These are phyloP conservation scores for Chymomyza procnemis DNA, from an alignment of 2,888 invertebrate genomes.

Conservation along the genomic window DNA sequence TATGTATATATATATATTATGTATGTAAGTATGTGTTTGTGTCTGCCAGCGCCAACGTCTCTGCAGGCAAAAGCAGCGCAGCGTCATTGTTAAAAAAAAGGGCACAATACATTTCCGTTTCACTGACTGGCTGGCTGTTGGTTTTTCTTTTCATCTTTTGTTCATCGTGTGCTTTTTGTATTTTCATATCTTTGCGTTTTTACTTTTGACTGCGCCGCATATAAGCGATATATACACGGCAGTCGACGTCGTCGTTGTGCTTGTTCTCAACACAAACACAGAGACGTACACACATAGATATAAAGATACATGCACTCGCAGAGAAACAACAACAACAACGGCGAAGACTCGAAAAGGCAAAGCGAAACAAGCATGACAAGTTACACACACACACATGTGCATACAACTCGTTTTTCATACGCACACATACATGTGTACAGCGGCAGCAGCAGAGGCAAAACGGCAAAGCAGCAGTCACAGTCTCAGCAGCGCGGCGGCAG, in stretches of 20 bases:
- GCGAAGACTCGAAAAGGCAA: not conserved
- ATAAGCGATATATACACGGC: not conserved
- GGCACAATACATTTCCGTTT: conserved; percentile 34
- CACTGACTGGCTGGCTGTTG: not conserved
- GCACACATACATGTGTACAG: conserved; percentile 35
- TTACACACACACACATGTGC: conserved; percentile 22
- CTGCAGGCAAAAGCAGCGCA: conserved; percentile 7
- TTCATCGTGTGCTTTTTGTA: conserved; percentile 52
- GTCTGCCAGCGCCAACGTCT: not conserved
- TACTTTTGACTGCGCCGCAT: conserved; percentile 1
- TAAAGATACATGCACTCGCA: not conserved
- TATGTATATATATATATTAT: too few species aligned
- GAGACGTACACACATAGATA: conserved; percentile 8
- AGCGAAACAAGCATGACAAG: conserved; percentile 64
- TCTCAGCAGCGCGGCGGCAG: not conserved
- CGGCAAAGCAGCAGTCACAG: conserved; percentile 10
- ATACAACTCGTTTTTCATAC: conserved; percentile 47
- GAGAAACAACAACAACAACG: not conserved
- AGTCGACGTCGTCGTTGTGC: too few species aligned
- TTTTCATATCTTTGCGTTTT: conserved; percentile 24
- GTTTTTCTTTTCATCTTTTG: conserved; percentile 46
- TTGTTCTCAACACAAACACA: conserved; percentile 29
- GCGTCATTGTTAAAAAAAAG: not conserved
- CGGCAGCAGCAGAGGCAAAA: conserved; percentile 56
- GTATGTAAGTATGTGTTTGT: too few species aligned